Evolutionary conservation across 2,113 vertebrate genomes (phyloP), one percentile per base, ranked within the genome.

Genomic region (Catharus minimus): DNA sequence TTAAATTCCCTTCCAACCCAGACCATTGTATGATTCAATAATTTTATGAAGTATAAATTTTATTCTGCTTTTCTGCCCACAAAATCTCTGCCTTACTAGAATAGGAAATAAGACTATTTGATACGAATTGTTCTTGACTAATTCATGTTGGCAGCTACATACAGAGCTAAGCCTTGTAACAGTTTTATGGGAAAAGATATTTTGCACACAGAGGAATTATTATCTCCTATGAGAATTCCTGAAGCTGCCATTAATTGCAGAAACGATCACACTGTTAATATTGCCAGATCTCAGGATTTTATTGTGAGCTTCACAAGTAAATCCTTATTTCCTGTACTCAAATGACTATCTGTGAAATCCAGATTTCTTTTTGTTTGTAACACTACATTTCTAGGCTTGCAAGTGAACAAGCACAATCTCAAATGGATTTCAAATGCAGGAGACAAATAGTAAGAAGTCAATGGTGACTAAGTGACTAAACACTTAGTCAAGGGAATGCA

Each of bases 191-290:
- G 73, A 50, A 82, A 89, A 93, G n/a, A 27, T 68, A 32, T 67
- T 95, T 78, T 88, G 61, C 53, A 56, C 61, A 32, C 39, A 78
- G 61, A 82, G 49, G 69, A 86, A 68, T 79, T 81, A 52, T 80
- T 90, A 62, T 78, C 38, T 94, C 53, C 41, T 71, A 9, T 0
- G 5, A 83, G 44, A 36, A 33, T 56, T 92, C 60, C 60, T 86
- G 82, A 92, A 90, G 56, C 43, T 89, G 69, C 62, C 56, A 75
- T 67, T 94, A 93, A 67, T 66, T 88, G 69, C 36, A 75, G 46
- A 49, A 81, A 75, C 1, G 46, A 83, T 43, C 79, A 62, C 39
- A 67, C 13, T 74, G 68, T 55, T 58, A 71, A 39, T 60, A 14
- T 44, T 78, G 52, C 57, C 86, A 83, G n/a, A 32, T 86, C 36